These are phyloP conservation scores for Erethizon dorsatum DNA, from an alignment of 2,797 vertebrate species.

Conservation along the genomic window DNA sequence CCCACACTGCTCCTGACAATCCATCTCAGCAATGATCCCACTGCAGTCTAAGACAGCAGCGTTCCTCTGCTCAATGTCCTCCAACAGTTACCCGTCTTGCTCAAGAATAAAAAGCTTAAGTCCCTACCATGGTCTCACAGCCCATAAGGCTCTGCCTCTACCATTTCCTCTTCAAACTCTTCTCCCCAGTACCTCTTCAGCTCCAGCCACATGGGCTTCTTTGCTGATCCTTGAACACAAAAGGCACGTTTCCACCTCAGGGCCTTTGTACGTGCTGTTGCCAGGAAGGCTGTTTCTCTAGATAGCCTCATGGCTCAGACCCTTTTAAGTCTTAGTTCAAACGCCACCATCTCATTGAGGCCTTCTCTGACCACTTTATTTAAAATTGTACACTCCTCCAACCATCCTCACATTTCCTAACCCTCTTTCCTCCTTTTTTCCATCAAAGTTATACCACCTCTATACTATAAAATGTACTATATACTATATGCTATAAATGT, in stretches of 20 bases:
- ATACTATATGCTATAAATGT: background rate
- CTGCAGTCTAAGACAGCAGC: background rate
- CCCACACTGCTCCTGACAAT: background rate
- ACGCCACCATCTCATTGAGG: background rate
- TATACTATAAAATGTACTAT: background rate
- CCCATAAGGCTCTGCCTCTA: background rate
- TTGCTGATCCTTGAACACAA: slow-evolving; percentile 48
- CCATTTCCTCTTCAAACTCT: background rate
- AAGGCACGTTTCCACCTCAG: background rate
- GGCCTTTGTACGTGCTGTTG: background rate
- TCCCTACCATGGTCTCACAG: background rate
- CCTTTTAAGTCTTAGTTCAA: slow-evolving; percentile 47
- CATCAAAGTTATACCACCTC: slow-evolving; percentile 18
- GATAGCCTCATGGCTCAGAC: background rate
- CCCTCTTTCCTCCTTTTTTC: background rate
- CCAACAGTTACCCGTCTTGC: background rate
- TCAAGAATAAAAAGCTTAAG: slow-evolving; percentile 27
- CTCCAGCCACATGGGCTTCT: background rate
- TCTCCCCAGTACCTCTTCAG: background rate
- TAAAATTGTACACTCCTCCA: background rate
- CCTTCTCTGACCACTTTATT: slow-evolving; percentile 20
- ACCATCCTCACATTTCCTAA: background rate
- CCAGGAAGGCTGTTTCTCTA: background rate
- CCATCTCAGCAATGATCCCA: background rate
- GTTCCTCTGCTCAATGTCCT: background rate